A percentile compares a stretch with the other conserved stretches of the same genome.
phyloP scores from a whole-genome alignment of 2,797 vertebrate genomes.

The Gouania willdenowi region DNA sequence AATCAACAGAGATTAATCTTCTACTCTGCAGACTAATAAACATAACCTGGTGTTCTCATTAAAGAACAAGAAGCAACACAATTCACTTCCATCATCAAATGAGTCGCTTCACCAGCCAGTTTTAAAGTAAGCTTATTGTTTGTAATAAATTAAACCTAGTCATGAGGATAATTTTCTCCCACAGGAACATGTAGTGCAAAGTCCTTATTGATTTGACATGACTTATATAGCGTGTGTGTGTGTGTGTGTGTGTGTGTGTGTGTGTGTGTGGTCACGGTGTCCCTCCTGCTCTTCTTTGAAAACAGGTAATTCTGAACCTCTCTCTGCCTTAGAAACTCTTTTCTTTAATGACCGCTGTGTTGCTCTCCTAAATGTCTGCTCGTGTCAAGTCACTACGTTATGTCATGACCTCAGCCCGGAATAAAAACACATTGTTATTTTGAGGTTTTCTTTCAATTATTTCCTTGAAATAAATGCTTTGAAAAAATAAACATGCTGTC shows the following conservation, averaged over 20 bases:
- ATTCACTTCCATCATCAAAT: no score
- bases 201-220: slow-evolving; percentile 4
- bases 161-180: slow-evolving; percentile 4
- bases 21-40: no score
- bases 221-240: slow-evolving; percentile 36
- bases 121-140: no score
- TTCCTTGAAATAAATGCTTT: neutral
- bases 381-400: slow-evolving; percentile 7
- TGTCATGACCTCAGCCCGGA: slow-evolving; percentile 11
- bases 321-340: neutral
- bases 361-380: neutral
- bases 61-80: no score
- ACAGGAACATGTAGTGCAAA: slow-evolving; percentile 37
- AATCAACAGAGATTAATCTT: no score
- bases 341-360: neutral
- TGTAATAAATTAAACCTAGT: no score
- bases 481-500: no score
- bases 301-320: slow-evolving; percentile 28
- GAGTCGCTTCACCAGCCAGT: no score
- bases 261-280: neutral
- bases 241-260: slow-evolving; percentile 1
- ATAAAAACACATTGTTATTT: neutral
- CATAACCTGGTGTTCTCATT: no score
- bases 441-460: neutral
- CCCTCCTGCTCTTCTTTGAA: slow-evolving; percentile 34